Evolutionary conservation across 2,888 invertebrate genomes (phyloP).

Genomic region (Sericinus montela): DNA sequence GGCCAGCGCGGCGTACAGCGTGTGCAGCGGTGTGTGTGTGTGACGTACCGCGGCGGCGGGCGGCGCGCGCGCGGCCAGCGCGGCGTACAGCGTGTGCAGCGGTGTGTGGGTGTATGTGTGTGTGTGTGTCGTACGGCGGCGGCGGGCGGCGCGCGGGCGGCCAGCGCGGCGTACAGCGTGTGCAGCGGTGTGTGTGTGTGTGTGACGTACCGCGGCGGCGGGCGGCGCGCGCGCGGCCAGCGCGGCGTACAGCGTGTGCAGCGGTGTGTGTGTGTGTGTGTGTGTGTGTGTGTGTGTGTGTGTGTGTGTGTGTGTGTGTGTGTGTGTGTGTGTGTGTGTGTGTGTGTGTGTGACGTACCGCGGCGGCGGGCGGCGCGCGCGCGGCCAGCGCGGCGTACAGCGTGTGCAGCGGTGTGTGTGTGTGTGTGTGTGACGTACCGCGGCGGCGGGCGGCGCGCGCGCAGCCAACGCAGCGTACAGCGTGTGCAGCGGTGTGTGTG

Average conservation of each 20-base stretch:
- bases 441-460: background rate
- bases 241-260: slow-evolving; percentile 94
- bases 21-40: slow-evolving; percentile 94
- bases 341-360: background rate
- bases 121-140: slow-evolving; percentile 60
- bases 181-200: slow-evolving; percentile 96
- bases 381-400: no score
- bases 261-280: slow-evolving; percentile 91
- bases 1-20: slow-evolving; percentile 95
- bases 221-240: background rate
- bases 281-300: slow-evolving; percentile 89
- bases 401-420: no score
- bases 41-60: slow-evolving; percentile 88
- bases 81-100: no score
- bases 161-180: slow-evolving; percentile 88
- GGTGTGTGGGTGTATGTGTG: no score
- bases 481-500: slow-evolving; percentile 95
- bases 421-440: background rate
- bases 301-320: slow-evolving; percentile 96
- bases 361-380: no score
- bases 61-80: no score
- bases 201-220: slow-evolving; percentile 87
- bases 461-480: slow-evolving; percentile 83
- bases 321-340: no score
- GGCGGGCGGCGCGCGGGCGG: background rate